A percentile compares a stretch with the other conserved stretches of the same genome.
phyloP scores from a whole-genome alignment of 1,140 invertebrate genomes.

The Triops cancriformis region DNA sequence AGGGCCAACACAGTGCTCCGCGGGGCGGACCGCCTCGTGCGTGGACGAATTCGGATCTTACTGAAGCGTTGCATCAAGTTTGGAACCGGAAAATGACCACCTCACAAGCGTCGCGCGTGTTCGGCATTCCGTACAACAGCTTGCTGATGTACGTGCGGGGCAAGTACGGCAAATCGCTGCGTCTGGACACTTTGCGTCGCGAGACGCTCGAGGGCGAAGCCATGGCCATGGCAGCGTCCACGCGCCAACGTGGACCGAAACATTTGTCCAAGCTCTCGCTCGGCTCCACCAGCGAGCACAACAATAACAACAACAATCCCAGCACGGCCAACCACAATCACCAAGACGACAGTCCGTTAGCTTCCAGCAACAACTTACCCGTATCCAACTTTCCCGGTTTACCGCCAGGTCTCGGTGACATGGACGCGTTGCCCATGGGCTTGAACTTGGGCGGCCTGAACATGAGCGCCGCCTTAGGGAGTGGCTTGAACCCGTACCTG shows the following conservation, averaged over 20 bases:
- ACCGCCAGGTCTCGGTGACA: constrained; percentile 15
- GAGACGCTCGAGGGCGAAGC: constrained; percentile 62
- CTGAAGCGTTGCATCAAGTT: constrained; percentile 76
- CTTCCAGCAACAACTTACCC: neutral
- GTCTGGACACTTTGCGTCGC: constrained; percentile 73
- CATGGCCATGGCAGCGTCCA: constrained; percentile 35
- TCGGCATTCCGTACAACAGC: constrained; percentile 84
- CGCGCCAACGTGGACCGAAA: neutral
- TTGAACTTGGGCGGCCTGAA: constrained; percentile 31
- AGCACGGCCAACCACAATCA: neutral
- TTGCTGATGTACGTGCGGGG: constrained; percentile 84
- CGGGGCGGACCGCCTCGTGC: constrained; percentile 75
- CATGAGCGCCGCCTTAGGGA: constrained; percentile 34
- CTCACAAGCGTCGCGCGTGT: constrained; percentile 76
- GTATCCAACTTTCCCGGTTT: constrained; percentile 19
- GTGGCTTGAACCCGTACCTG: constrained; percentile 51
- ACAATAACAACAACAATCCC: constrained; percentile 14
- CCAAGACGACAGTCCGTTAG: neutral
- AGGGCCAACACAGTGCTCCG: constrained; percentile 75
- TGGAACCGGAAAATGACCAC: constrained; percentile 94
- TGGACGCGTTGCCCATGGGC: constrained; percentile 31
- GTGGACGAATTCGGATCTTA: constrained; percentile 82
- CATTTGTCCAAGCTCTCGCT: neutral
- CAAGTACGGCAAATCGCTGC: constrained; percentile 80
- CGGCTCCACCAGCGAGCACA: neutral